Percentiles rank a stretch among this genome's conserved stretches.
Conservation (phyloP, 2,797 vertebrate species). For the Picus viridis region DNA sequence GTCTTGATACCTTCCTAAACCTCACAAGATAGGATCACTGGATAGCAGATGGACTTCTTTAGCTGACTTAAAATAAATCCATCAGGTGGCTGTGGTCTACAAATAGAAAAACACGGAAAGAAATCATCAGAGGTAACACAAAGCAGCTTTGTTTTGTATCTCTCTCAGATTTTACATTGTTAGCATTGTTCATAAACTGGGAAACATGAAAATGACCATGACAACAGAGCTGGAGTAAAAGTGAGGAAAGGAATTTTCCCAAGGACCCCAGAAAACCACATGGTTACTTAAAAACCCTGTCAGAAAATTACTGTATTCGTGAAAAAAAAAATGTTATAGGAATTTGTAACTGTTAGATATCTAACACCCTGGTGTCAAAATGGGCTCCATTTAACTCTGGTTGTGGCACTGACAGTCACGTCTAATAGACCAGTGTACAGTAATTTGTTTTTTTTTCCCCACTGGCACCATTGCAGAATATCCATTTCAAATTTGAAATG, state of each 20-base stretch:
- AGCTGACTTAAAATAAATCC: background rate
- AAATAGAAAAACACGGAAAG: background rate
- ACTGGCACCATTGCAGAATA: background rate
- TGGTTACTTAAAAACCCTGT: background rate
- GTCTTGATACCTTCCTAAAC: background rate
- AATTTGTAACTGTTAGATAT: background rate
- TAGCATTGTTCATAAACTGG: background rate
- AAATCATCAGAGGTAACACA: background rate
- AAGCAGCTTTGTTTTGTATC: background rate
- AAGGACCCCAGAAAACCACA: background rate
- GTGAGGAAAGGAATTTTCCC: background rate
- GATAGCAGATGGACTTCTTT: background rate
- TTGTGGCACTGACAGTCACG: background rate
- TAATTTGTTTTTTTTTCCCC: background rate
- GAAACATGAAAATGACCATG: background rate
- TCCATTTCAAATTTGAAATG: slow-evolving; percentile 34
- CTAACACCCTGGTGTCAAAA: background rate
- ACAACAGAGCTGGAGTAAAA: background rate
- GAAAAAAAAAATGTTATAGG: background rate
- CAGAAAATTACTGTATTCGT: background rate
- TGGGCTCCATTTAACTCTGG: background rate
- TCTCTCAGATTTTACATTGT: background rate
- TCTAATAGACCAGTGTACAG: background rate
- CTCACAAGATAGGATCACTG: background rate
- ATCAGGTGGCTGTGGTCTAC: background rate